Percentiles rank a stretch among this genome's conserved stretches.
phyloP scores from a whole-genome alignment of 2,888 invertebrate genomes.

The Drosophila niveifrons region DNA sequence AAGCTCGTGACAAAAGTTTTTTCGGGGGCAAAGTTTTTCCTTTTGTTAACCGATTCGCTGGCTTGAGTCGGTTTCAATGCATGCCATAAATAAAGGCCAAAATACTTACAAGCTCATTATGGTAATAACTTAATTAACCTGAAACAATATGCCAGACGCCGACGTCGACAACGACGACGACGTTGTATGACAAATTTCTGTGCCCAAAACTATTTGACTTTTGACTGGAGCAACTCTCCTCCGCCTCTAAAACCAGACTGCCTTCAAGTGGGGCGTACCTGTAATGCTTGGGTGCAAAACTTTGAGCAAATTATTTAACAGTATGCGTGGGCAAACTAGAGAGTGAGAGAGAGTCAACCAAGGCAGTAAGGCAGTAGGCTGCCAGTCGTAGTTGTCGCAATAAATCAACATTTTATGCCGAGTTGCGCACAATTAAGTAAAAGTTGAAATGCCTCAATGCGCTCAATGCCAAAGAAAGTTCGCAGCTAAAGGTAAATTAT shows the following conservation, averaged over 20 bases:
- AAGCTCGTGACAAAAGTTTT: slow-evolving; percentile 52
- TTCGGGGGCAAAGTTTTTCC: slow-evolving; percentile 38
- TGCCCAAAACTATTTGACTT: slow-evolving; percentile 83
- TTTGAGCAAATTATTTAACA: slow-evolving; percentile 49
- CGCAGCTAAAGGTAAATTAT: slow-evolving; percentile 23
- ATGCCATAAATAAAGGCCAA: slow-evolving; percentile 72
- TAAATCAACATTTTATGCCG: slow-evolving; percentile 84
- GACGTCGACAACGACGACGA: slow-evolving; percentile 31
- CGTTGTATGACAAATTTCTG: slow-evolving; percentile 82
- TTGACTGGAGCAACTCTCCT: slow-evolving; percentile 69
- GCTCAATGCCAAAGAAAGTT: slow-evolving; percentile 39
- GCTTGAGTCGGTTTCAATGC: slow-evolving; percentile 48
- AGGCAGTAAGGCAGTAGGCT: slow-evolving; percentile 14
- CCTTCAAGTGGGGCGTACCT: slow-evolving; percentile 6
- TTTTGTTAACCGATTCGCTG: slow-evolving; percentile 43
- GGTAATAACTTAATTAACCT: slow-evolving; percentile 81
- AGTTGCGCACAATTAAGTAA: slow-evolving; percentile 83
- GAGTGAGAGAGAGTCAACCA: neutral
- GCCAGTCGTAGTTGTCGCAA: slow-evolving; percentile 65
- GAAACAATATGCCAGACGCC: slow-evolving; percentile 74
- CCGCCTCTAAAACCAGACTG: slow-evolving; percentile 1
- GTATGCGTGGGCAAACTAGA: slow-evolving; percentile 36
- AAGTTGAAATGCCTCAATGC: slow-evolving; percentile 69
- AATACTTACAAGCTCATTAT: slow-evolving; percentile 80
- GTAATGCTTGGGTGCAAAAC: slow-evolving; percentile 12